Evolutionary conservation across 2,797 vertebrate species (phyloP), one percentile per base, ranked within the genome.

Genomic region (Alfaro cultratus): DNA sequence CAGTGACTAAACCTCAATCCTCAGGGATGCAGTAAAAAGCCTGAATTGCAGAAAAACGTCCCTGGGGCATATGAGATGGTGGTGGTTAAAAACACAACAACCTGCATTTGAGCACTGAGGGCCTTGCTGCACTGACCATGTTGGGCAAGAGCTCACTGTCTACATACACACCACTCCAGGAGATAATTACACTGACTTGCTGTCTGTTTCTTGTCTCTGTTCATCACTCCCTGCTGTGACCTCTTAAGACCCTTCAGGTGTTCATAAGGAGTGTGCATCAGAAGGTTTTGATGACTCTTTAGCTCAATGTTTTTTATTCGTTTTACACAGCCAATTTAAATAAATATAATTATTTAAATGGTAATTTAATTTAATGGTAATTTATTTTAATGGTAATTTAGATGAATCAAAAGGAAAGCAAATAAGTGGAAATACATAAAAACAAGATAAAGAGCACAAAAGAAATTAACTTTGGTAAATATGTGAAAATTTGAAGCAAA

Each of bases 131-230:
- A 68, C 87, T 87, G 93, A 89, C 92, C 91, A 80, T 39, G 80
- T 82, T 83, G 73, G 73, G 89, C 87, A 87, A 91, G 81, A 88
- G 85, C 88, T 88, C 86, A 77, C 82, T 79, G 85, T 77, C 87
- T 87, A 29, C 88, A 85, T 26, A 76, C n/a, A 76, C 87, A 89
- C 79, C 92, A 95, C 95, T 94, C 86, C 87, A 91, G 94, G 94
- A 95, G 92, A 94, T 95, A 95, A 96, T 96, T 96, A 96, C 88
- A 89, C 79, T 70, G 84, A 80, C 88, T 85, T 86, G 84, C 78
- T 89, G 90, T 93, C 90, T 91, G 88, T 89, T 86, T 85, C 84
- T 87, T 1, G 39, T 85, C 83, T 90, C 91, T 89, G 87, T 85
- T 89, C 91, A 90, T 87, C 84, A 84, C 84, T 90, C 87, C 91